Percentiles rank a stretch among this genome's conserved stretches.
phyloP scores from a whole-genome alignment of 2,888 invertebrate genomes.

The Andrena minutula region DNA sequence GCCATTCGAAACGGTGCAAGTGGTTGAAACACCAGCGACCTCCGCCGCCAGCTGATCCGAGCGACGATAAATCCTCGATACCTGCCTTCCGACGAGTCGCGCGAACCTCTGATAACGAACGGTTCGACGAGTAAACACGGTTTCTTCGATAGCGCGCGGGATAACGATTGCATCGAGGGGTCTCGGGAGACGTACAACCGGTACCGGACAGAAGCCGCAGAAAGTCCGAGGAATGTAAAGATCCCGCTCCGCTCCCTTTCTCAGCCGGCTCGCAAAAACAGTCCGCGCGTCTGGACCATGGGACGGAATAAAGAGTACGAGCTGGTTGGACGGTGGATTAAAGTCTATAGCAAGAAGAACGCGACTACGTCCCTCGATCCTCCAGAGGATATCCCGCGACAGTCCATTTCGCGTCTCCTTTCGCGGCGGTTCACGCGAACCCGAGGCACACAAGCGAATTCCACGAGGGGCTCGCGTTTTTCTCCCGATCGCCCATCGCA shows the following conservation, averaged over 20 bases:
- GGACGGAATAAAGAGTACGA: neutral
- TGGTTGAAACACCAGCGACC: neutral
- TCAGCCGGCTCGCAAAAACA: neutral
- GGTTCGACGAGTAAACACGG: neutral
- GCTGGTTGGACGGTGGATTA: neutral
- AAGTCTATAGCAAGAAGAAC: neutral
- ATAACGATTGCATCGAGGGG: neutral
- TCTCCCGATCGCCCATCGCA: constrained; percentile 18
- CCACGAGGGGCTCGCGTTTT: constrained; percentile 40
- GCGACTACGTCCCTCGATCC: neutral
- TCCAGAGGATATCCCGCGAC: neutral
- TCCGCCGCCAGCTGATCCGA: neutral
- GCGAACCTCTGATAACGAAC: neutral
- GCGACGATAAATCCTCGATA: neutral
- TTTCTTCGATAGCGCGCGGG: neutral
- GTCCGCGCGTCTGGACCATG: neutral
- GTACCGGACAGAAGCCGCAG: neutral
- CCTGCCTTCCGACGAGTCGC: neutral
- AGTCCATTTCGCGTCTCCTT: constrained; percentile 23
- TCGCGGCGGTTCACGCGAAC: constrained; percentile 23
- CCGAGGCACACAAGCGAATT: constrained; percentile 6
- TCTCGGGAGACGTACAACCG: neutral
- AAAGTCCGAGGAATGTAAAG: neutral
- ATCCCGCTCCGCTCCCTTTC: neutral
- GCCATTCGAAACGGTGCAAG: neutral